A percentile compares a stretch with the other conserved stretches of the same genome.
phyloP scores from a whole-genome alignment of 2,113 vertebrate species.

The Cathartes aura region DNA sequence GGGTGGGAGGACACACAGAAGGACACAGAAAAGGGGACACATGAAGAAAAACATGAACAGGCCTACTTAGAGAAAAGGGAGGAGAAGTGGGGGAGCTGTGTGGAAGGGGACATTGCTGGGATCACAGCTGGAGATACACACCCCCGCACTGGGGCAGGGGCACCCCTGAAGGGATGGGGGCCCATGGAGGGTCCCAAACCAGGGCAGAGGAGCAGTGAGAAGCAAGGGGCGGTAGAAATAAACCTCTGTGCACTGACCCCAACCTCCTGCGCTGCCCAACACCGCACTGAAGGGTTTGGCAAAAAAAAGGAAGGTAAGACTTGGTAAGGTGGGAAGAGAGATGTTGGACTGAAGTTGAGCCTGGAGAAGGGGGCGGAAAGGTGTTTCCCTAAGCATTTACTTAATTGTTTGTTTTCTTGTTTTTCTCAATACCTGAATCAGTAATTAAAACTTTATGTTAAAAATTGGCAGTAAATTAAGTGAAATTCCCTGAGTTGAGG shows the following conservation, averaged over 20 bases:
- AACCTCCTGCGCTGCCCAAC: fast-evolving
- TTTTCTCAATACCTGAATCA: neutral
- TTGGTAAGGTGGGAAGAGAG: neutral
- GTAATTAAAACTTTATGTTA: neutral
- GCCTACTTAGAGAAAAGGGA: neutral
- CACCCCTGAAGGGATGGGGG: neutral
- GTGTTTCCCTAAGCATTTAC: neutral
- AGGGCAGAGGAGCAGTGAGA: neutral
- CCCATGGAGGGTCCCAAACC: neutral
- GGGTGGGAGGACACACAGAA: neutral
- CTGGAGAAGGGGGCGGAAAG: neutral
- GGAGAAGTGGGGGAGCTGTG: neutral
- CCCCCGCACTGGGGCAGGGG: neutral
- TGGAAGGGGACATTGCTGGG: neutral
- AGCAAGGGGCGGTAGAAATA: neutral
- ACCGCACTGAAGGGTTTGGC: neutral
- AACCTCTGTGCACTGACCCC: fast-evolving
- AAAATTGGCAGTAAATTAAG: neutral
- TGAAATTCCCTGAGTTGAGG: neutral
- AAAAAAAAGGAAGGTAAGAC: neutral
- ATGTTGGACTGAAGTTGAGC: neutral
- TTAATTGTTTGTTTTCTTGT: neutral
- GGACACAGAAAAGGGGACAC: neutral
- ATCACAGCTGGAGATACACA: neutral
- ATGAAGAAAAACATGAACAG: neutral